Evolutionary conservation across 2,888 invertebrate species (phyloP), one percentile per base, ranked within the genome.

Genomic region (Smittia sp.): DNA sequence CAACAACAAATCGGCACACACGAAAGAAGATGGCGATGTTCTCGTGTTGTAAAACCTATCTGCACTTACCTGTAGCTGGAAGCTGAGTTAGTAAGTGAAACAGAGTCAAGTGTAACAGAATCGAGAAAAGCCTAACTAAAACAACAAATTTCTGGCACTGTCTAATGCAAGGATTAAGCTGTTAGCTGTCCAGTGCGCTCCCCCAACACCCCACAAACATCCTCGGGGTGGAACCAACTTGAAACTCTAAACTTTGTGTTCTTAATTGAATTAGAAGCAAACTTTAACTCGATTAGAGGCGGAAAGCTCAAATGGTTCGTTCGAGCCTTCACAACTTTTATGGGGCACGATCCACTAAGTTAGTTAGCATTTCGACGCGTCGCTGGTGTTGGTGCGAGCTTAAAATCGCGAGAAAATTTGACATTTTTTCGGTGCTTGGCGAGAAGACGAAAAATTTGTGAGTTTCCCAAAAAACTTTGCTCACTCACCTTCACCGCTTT

Each of bases 351-450:
- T 46, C 46, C 39, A 25, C 24, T 6, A 32, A 69, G 27, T 69
- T n/a, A n/a, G n/a, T n/a, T 24, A 69, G 52, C 39, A 69, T 39
- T 41, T 67, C 7, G 7, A 66, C 22, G 41, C 25, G 39, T 22
- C 41, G 20, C 20, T 9, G 13, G 24, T 46, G 46, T 67, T 39
- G 18, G 67, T 67, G 67, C 38, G 27, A 69, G 69, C 69, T 69
- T 69, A 52, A 20, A 54, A 69, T 69, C n/a, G 69, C 69, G 69
- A 69, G 69, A 69, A 69, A 69, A 69, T 69, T 39, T 68, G 68
- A 68, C 69, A 69, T 54, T 69, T 69, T 69, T 52, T 46, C n/a
- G 9, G n/a, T 52, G 20, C 20, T 46, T 69, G n/a, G 20, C 9
- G 41, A 72, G 15, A 62, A 72, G 39, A 39, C 58, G 39, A 39